These are phyloP conservation scores for Osmerus mordax DNA, from an alignment of 2,113 vertebrate genomes.

Conservation along the genomic window DNA sequence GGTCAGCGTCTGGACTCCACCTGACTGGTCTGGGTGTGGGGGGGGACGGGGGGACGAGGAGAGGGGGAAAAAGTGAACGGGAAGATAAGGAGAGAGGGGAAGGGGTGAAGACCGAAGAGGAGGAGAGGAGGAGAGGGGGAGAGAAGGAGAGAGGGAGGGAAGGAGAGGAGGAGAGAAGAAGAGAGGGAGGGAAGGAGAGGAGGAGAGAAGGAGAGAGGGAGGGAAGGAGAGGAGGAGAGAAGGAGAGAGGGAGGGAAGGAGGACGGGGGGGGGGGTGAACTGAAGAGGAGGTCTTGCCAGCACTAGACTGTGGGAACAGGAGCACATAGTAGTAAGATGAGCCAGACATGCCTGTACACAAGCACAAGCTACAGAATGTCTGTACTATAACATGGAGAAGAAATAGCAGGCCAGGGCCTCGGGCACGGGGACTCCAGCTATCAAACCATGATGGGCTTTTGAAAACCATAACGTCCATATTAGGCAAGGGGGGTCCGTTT, in stretches of 20 bases:
- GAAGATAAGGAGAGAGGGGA: too few relatives aligned
- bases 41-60: too few relatives aligned
- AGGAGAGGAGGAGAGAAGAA: too few relatives aligned
- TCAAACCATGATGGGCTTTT: too few relatives aligned
- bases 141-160: too few relatives aligned
- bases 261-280: not conserved
- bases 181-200: too few relatives aligned
- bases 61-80: too few relatives aligned
- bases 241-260: not conserved
- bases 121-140: too few relatives aligned
- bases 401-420: slow-evolving; percentile 24
- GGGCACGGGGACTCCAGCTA: slow-evolving; percentile 31
- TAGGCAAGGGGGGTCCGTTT: too few relatives aligned
- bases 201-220: too few relatives aligned
- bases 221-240: not conserved
- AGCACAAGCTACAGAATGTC: not conserved
- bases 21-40: slow-evolving; percentile 57
- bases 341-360: not conserved
- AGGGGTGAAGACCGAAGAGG: too few relatives aligned
- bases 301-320: not conserved
- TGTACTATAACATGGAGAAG: not conserved
- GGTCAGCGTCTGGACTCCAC: slow-evolving; percentile 60
- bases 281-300: not conserved
- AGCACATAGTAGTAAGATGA: not conserved
- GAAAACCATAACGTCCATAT: too few relatives aligned